These are phyloP conservation scores for Falcaria lacertinaria DNA, from an alignment of 2,888 invertebrate genomes.

Conservation along the genomic window DNA sequence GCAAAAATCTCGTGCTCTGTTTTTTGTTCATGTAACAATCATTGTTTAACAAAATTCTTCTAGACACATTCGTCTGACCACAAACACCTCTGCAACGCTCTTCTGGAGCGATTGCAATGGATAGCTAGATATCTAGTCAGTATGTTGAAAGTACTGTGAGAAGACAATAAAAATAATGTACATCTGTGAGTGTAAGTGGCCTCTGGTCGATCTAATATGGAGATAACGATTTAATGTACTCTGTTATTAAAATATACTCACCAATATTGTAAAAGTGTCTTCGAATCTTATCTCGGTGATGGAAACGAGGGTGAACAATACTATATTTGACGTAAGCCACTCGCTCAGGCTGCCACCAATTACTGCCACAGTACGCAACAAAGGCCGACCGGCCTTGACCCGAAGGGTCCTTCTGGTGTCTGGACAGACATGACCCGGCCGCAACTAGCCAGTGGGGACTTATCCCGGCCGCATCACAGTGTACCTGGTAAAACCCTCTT, in stretches of 20 bases:
- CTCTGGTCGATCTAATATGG: no score
- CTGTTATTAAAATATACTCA: constrained; percentile 13
- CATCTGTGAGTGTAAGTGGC: no score
- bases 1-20: no score
- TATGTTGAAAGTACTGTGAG: no score
- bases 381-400: constrained; percentile 49
- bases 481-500: constrained; percentile 36
- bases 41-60: no score
- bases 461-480: constrained; percentile 61
- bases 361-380: constrained; percentile 53
- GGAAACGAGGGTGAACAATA: constrained; percentile 52
- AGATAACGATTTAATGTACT: no score
- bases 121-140: no score
- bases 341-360: constrained; percentile 53
- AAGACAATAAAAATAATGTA: no score
- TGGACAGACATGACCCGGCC: constrained; percentile 56
- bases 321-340: constrained; percentile 59
- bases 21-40: no score
- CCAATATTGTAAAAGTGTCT: constrained; percentile 58
- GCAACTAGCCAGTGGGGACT: constrained; percentile 62
- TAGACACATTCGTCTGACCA: no score
- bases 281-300: constrained; percentile 35
- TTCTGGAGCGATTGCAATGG: no score
- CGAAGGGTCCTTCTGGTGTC: constrained; percentile 36
- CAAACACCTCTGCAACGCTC: no score